phyloP scores from a whole-genome alignment of 2,888 invertebrate genomes.

The Drosophila rellima region DNA sequence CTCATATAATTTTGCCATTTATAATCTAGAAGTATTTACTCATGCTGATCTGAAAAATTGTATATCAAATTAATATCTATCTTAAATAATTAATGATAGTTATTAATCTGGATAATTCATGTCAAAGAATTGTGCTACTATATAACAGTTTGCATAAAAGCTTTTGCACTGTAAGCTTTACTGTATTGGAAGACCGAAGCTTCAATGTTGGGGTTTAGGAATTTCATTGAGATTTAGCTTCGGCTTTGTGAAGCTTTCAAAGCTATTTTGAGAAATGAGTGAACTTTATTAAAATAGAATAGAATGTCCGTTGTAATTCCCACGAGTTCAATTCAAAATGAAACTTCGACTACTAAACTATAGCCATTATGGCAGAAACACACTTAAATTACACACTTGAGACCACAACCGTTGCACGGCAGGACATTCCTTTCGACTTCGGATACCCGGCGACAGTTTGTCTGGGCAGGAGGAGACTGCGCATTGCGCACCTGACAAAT shows the following conservation, averaged over 20 bases:
- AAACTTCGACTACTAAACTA: not conserved
- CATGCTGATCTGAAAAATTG: too few species aligned
- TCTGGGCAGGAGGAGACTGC: slow-evolving; percentile 55
- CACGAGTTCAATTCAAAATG: slow-evolving; percentile 6
- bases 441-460: slow-evolving; percentile 73
- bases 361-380: slow-evolving; percentile 14
- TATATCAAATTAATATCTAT: too few species aligned
- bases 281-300: not conserved
- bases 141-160: slow-evolving; percentile 11
- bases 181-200: not conserved
- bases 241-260: not conserved
- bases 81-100: too few species aligned
- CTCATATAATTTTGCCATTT: not conserved
- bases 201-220: not conserved
- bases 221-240: too few species aligned
- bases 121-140: not conserved
- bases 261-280: not conserved
- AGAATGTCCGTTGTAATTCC: not conserved
- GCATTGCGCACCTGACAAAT: slow-evolving; percentile 67
- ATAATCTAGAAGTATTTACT: not conserved
- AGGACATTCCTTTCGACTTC: slow-evolving; percentile 32
- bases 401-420: slow-evolving; percentile 73
- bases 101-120: not conserved
- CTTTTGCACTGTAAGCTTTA: not conserved
- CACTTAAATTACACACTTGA: slow-evolving; percentile 65